A percentile compares a stretch with the other conserved stretches of the same genome.
phyloP scores from a whole-genome alignment of 2,113 vertebrate species.

The Atrichornis clamosus region DNA sequence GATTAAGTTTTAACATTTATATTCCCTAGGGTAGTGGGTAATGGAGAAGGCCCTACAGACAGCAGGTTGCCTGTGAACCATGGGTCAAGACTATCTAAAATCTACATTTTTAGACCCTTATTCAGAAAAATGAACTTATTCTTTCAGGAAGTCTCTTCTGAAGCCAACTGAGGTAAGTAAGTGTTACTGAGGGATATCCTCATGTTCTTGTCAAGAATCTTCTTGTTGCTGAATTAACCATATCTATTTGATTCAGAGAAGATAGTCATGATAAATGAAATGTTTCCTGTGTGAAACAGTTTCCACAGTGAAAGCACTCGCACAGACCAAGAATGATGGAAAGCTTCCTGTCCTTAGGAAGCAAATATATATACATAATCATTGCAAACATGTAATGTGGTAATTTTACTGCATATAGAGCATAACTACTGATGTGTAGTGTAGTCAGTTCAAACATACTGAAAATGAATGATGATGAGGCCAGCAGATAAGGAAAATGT shows the following conservation, averaged over 20 bases:
- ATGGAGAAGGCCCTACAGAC: background rate
- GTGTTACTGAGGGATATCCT: background rate
- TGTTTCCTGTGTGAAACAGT: background rate
- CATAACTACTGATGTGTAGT: constrained; percentile 38
- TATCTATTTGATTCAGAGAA: background rate
- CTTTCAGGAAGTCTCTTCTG: background rate
- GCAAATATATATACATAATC: background rate
- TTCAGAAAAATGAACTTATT: background rate
- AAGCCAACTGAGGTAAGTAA: background rate
- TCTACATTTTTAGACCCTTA: background rate
- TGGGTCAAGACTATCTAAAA: background rate
- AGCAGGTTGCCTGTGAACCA: background rate
- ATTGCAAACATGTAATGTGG: constrained; percentile 1
- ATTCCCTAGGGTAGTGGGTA: background rate
- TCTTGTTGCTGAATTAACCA: background rate
- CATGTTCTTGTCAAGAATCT: background rate
- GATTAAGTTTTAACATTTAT: background rate
- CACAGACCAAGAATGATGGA: background rate
- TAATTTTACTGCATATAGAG: constrained; percentile 33
- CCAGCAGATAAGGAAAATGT: background rate
- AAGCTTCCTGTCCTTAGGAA: background rate
- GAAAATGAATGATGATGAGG: constrained; percentile 56
- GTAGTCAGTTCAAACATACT: constrained; percentile 23
- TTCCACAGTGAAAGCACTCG: background rate
- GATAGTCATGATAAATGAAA: background rate